Base-by-base conservation (phyloP, 2,797 vertebrate species). In the Podarcis lilfordi region DNA sequence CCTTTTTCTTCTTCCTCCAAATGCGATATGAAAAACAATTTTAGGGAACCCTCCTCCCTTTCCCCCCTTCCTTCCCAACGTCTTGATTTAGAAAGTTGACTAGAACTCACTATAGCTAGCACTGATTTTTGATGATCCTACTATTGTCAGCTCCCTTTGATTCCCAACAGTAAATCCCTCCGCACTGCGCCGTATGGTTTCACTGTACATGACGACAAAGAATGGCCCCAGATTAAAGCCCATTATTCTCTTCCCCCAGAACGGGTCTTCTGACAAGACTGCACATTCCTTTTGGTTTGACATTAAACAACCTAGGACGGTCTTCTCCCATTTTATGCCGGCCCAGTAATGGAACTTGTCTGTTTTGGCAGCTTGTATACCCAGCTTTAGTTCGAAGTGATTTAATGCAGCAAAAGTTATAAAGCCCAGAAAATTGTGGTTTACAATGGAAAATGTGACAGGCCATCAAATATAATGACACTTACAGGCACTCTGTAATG, bases 401-500 rank as follows among this genome's bases (percentile, higher is more conserved):
- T 84, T 93, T 93, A 84, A 87, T 82, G 80, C 43, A 76, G 77
- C 45, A 19, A 40, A 86, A 89, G 86, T 78, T 88, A 91, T 64
- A 82, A 94, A 92, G 61, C 76, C 68, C 78, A 85, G 85, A 87
- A 68, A 91, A 80, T 91, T 74, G 11, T 2, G 3, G 40, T 87
- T 92, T 91, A 87, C 85, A 81, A 7, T 89, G 86, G 88, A 80
- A 92, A 89, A 66, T 93, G 81, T 92, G 90, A 90, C 71, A 88
- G 19, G 69, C 80, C 86, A 82, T 89, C 84, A 72, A 82, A 61
- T 91, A 85, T 59, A 94, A 23, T 78, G 81, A 84, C 84, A 90
- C 66, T 79, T 93, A 45, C 15, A 91, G 88, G 80, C 66, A 86
- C 84, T 72, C 86, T 89, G 45, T 87, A 94, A 95, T 93, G 91